Base-by-base conservation (phyloP, 2,888 invertebrate genomes). In the Platerodrilus igneus region DNA sequence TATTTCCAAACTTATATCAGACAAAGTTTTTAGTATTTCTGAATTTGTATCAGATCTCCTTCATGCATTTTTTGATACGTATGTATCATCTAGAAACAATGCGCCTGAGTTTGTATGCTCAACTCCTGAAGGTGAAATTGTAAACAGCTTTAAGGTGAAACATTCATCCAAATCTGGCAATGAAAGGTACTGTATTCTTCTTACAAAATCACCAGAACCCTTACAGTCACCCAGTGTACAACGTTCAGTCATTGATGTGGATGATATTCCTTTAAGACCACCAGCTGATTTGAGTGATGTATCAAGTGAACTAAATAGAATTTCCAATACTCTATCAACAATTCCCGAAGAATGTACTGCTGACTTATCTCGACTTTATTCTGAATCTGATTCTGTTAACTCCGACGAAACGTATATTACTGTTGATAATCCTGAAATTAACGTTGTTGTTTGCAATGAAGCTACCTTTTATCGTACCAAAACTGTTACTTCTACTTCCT, bases 171-270 rank as follows among this genome's bases (percentile, higher is more conserved):
- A 52, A 36, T 47, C 53, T 3, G 45, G 54, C 2, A 58, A 56
- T n/a, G 67, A 66, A 47, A 55, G 55, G n/a, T 65, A 59, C 40
- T 68, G 68, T 67, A 53, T 67, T 28, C 44, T 63, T 1, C 52
- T 65, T 27, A 52, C 53, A 15, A 55, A 53, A 32, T 52, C 55
- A 8, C 53, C 57, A 5, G 32, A 38, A n/a, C 8, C 15, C n/a
- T 29, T 37, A 11, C 20, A 34, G n/a, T 4, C 29, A 13, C 16
- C 26, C 10, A 41, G 26, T n/a, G n/a, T n/a, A 27, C 8, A 9
- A 15, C 22, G 13, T n/a, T 22, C 29, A 33, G 20, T 55, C 19
- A 30, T 58, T 4, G 63, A 66, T 40, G 55, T 64, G 0, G 66
- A 66, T 48, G 64, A 66, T 20, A 66, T 64, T 29, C 64, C 64